A percentile compares a stretch with the other conserved stretches of the same genome.
Conservation (phyloP, 35 echinoderm and acorn worm genomes). For the Ophiothrix spiculata region DNA sequence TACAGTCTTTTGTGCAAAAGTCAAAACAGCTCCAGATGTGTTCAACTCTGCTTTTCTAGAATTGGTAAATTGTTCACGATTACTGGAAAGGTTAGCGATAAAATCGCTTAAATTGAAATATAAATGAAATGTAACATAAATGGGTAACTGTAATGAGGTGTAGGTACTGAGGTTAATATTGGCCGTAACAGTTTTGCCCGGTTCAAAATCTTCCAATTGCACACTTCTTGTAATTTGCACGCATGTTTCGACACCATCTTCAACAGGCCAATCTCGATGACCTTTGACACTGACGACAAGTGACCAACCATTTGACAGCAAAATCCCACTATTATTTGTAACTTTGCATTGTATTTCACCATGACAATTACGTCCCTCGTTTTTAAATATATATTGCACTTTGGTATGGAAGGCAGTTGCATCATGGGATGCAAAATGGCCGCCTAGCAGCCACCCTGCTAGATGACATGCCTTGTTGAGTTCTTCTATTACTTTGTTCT, state of each 20-base stretch:
- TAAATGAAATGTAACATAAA: not conserved
- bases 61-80: not conserved
- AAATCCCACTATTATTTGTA: slow-evolving; percentile 2
- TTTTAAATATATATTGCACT: not conserved
- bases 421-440: not conserved
- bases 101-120: not conserved
- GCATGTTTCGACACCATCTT: not conserved
- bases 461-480: slow-evolving; percentile 19
- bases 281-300: not conserved
- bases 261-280: not conserved
- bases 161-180: not conserved
- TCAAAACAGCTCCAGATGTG: not conserved
- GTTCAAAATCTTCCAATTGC: slow-evolving; percentile 24
- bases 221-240: slow-evolving; percentile 7
- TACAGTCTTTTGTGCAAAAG: not conserved
- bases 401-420: not conserved
- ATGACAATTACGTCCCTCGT: slow-evolving; percentile 4
- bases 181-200: not conserved
- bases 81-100: not conserved
- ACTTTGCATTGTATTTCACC: slow-evolving; percentile 1
- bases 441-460: not conserved
- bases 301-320: slow-evolving; percentile 28
- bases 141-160: not conserved
- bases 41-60: not conserved
- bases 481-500: slow-evolving; percentile 2